Evolutionary conservation across 1,140 invertebrate genomes (phyloP).

Genomic region (Cherax quadricarinatus): DNA sequence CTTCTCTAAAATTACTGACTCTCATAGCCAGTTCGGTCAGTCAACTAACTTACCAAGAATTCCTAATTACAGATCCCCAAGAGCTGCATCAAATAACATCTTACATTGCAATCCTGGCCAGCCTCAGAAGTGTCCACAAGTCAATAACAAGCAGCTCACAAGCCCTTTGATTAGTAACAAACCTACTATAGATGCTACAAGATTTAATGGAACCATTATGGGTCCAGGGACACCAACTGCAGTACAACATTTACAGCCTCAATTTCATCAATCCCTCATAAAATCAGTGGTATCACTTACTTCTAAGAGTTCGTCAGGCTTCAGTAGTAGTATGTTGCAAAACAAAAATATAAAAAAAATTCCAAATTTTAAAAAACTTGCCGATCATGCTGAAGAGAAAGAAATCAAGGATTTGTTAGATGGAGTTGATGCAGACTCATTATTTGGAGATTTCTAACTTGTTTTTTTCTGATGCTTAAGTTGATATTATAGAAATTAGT

Average conservation of each 20-base stretch:
- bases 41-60: neutral
- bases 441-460: slow-evolving; percentile 48
- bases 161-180: neutral
- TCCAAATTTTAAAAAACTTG: neutral
- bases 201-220: no score
- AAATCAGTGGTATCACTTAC: no score
- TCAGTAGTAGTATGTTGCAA: no score
- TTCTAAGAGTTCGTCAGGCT: neutral
- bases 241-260: neutral
- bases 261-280: neutral
- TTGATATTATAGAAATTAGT: no score
- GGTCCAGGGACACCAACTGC: neutral
- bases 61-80: neutral
- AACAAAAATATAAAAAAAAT: neutral
- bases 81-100: neutral
- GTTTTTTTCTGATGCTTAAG: no score
- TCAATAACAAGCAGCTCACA: neutral
- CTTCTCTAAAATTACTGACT: slow-evolving; percentile 18
- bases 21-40: neutral
- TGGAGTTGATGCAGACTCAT: slow-evolving; percentile 30
- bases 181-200: neutral
- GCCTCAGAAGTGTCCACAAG: neutral
- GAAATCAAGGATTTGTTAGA: slow-evolving; percentile 40
- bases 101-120: neutral
- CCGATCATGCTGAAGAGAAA: slow-evolving; percentile 18